Evolutionary conservation across 2,113 vertebrate genomes (phyloP), one percentile per base, ranked within the genome.

Genomic region (Albula glossodonta): DNA sequence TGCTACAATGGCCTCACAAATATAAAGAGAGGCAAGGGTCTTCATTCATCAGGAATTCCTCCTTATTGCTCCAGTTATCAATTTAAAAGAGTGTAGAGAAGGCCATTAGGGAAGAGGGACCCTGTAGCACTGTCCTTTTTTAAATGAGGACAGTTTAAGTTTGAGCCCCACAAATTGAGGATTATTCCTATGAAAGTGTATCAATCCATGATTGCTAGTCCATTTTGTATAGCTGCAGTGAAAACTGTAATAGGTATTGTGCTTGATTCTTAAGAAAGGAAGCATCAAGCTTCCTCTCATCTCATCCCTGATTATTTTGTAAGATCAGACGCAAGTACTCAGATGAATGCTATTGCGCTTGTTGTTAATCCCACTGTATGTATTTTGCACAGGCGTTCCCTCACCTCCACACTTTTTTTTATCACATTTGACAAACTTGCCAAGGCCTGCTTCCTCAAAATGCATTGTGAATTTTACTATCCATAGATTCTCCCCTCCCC

Each of bases 401-500:
- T 66, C 10, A 4, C 77, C 25, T 51, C 22, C 66, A 8, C 31
- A 77, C 63, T 12, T 41, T 83, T 63, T 63, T 70, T 78, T 25
- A 78, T 78, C 70, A 84, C 50, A 41, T 53, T 53, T 84, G 70
- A 78, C 70, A 77, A 84, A 78, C 70, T 84, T 51, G 25, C 52
- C 66, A 53, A 56, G 51, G 51, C 19, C 22, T 51, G 70, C 63
- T 80, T 80, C 48, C 50, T 80, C 51, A 50, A 51, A 22, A 51
- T 63, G 63, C 83, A 52, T 13, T 15, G 83, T 84, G 83, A 78
- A 84, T 84, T 12, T 31, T 70, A 53, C 17, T 53, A 17, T 63
- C 83, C 70, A 11, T 8, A 17, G 78, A 79, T 13, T 79, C 41
- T 53, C 51, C 52, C 84, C 78, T 57, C 52, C 19, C 52, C 84